Base-by-base conservation (phyloP, 2,888 invertebrate genomes). In the Crocallis elinguaria region DNA sequence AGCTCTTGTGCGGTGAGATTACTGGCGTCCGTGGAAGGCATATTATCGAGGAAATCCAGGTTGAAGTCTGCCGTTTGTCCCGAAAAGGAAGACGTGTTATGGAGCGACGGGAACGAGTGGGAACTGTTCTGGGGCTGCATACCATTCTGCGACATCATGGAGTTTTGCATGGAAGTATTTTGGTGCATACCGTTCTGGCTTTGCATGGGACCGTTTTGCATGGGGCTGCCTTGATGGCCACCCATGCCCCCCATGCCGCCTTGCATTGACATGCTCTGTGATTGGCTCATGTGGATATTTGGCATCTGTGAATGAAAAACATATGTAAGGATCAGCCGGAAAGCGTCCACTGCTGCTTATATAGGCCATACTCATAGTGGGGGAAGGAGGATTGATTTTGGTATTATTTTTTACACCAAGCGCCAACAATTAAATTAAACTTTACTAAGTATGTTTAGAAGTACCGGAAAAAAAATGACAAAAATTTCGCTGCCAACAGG, bases 31-130 rank as follows among this genome's bases (percentile, higher is more conserved):
- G 93, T 93, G 66, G 95, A 92, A 49, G 95, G 94, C 82, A 97
- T 93, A 87, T 95, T 95, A 82, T 97, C 97, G 58, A 97, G 93
- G 89, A 97, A 96, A 92, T 97, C 97, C 70, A 97, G 93, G 83
- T 94, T 95, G 84, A 97, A 95, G 86, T 97, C 96, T 6, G 92
- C 79, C 58, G 92, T 82, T 49, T 91, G 88, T 58, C 89, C 92
- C 44, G 91, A 79, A 75, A 87, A 92, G 72, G 90, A 85, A 71
- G 92, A 82, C 69, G 91, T 69, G 59, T 41, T 52, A 11, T 86
- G 87, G 45, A 87, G 76, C 5, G 85, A 75, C 0, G 86, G 79
- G 80, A 86, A 86, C 6, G 51, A 16, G 17, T 57, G 57, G 41
- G 43, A 77, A 73, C 46, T 36, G 43, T 65, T 70, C 45, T 73